Percentiles rank a stretch among this genome's conserved stretches.
These are phyloP conservation scores for Felis chaus DNA, from an alignment of 2,113 vertebrate species.

Conservation along the genomic window DNA sequence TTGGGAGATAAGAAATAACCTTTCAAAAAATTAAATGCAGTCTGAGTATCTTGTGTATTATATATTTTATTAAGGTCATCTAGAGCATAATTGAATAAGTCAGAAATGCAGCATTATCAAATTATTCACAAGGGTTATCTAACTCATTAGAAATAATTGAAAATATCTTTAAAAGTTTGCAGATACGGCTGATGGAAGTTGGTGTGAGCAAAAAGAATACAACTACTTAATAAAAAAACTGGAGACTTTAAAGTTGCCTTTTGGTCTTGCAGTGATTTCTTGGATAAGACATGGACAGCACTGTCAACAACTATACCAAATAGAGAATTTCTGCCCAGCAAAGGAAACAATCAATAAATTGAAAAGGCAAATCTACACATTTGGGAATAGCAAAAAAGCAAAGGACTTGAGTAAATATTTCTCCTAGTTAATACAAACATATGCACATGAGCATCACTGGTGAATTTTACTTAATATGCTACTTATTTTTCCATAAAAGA, in stretches of 20 bases:
- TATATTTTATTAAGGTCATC: not conserved
- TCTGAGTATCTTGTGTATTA: not conserved
- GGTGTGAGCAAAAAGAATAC: not conserved
- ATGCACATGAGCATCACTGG: not conserved
- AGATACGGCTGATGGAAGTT: constrained; percentile 2
- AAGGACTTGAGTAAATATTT: not conserved
- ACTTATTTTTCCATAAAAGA: not conserved
- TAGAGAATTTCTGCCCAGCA: not conserved
- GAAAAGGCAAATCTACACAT: not conserved
- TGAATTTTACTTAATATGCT: not conserved
- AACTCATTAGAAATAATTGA: not conserved
- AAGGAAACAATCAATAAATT: not conserved
- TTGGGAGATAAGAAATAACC: not conserved
- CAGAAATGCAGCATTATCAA: not conserved
- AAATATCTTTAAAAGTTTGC: constrained; percentile 6
- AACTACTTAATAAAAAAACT: not conserved
- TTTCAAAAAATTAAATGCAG: not conserved
- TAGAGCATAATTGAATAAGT: not conserved
- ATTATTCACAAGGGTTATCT: constrained; percentile 37
- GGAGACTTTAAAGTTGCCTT: not conserved
- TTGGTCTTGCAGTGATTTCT: not conserved
- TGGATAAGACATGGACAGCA: not conserved
- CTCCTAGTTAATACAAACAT: not conserved
- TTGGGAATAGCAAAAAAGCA: not conserved
- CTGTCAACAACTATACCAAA: not conserved